Conservation (phyloP, 2,113 vertebrate species). For the Lophochroa leadbeateri region DNA sequence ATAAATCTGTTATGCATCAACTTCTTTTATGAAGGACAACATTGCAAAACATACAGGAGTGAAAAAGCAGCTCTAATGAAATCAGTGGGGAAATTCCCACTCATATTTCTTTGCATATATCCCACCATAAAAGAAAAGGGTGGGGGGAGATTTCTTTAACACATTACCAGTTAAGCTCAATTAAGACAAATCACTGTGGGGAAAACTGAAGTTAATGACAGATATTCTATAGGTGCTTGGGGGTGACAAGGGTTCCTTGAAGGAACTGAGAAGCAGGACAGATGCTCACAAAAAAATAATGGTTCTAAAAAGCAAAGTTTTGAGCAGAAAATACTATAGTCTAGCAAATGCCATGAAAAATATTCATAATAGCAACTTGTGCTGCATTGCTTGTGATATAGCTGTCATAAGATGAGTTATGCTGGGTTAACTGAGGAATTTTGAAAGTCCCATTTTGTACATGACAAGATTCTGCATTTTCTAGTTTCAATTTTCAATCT, state of each 20-base stretch:
- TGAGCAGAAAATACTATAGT: background rate
- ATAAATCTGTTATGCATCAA: background rate
- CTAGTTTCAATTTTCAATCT: background rate
- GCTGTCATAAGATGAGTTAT: background rate
- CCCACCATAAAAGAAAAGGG: background rate
- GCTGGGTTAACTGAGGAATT: background rate
- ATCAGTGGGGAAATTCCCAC: background rate
- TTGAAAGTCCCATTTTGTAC: background rate
- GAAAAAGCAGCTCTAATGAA: constrained; percentile 10
- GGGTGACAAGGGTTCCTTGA: background rate
- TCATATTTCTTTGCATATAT: background rate
- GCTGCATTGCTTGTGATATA: background rate
- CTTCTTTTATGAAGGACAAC: background rate
- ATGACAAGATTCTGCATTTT: background rate
- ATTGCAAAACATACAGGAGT: background rate
- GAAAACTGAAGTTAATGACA: background rate
- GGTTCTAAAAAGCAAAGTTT: background rate
- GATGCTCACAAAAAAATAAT: background rate
- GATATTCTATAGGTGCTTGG: background rate
- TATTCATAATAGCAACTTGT: background rate
- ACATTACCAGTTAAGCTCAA: background rate
- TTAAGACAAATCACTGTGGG: background rate
- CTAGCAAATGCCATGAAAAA: background rate
- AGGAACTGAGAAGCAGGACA: background rate
- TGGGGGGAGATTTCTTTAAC: background rate